Evolutionary conservation across 2,113 vertebrate species (phyloP).

Genomic region (Actenoides hombroni): DNA sequence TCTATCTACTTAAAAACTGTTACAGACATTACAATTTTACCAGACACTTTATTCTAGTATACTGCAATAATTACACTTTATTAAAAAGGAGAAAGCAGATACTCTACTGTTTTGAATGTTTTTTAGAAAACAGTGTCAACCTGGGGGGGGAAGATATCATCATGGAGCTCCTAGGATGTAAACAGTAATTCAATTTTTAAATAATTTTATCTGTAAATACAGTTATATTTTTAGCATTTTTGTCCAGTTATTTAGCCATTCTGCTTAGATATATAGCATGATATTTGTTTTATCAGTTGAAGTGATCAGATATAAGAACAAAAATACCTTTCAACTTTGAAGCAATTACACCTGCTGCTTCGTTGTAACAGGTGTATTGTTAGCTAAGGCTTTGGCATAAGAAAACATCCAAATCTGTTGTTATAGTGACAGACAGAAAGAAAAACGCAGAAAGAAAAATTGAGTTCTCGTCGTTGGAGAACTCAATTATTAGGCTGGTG

Average conservation of each 20-base stretch:
- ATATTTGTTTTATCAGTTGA: background rate
- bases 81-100: background rate
- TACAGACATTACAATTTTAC: background rate
- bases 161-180: background rate
- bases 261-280: background rate
- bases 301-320: background rate
- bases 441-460: background rate
- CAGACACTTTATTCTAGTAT: fast-evolving
- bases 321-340: background rate
- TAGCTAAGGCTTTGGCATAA: background rate
- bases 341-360: background rate
- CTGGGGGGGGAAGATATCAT: fast-evolving
- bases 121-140: background rate
- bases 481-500: background rate
- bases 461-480: background rate
- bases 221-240: background rate
- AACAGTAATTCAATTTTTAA: background rate
- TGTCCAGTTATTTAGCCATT: background rate
- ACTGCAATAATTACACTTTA: background rate
- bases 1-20: background rate
- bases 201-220: background rate
- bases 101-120: background rate
- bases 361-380: background rate
- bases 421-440: background rate
- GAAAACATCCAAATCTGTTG: background rate